Evolutionary conservation across 1,140 invertebrate genomes (phyloP), one percentile per base, ranked within the genome.

Genomic region (Tachypleus tridentatus): DNA sequence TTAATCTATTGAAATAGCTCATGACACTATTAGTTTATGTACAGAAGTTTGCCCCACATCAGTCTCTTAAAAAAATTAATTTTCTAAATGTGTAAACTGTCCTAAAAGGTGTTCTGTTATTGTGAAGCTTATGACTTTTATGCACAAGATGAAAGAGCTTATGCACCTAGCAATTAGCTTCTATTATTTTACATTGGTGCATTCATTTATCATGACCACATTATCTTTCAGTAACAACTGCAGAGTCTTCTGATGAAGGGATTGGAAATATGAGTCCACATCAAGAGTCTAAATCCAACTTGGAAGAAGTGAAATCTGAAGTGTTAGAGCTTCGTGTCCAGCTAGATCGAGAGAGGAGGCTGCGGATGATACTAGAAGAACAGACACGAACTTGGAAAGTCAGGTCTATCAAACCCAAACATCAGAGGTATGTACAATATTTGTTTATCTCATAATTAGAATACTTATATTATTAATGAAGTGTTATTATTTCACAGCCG

Each of bases 301-400:
- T 72, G n/a, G 79, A 78, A 9, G 78, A 78, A 6, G 5, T 62
- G 6, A 74, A 76, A 11, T 76, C 82, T 54, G 88, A 93, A 74
- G 3, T 71, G 54, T 77, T 84, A 47, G 91, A 96, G 69, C 77
- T 94, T 61, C 83, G 87, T 67, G 79, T 86, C 68, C 88, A 91
- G 72, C 78, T 97, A 67, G 92, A 96, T 60, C 81, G 85, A 69
- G 92, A 96, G 75, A 82, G 88, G 68, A 82, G 84, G 66, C 76
- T 89, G 68, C 82, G 92, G 54, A 78, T 87, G 66, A 77, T 85
- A 68, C 78, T 93, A 7, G 91, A 95, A 76, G 88, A 94, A 60
- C 82, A 85, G 71, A 76, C 86, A 57, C 80, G 84, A 78, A 82
- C 56, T 76, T 90, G 5, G 86, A 90, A 74, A 76, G 80, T 57